Evolutionary conservation across 37 sponge, comb jelly and placozoan genomes (phyloP).

Genomic region (Petrosia ficiformis): DNA sequence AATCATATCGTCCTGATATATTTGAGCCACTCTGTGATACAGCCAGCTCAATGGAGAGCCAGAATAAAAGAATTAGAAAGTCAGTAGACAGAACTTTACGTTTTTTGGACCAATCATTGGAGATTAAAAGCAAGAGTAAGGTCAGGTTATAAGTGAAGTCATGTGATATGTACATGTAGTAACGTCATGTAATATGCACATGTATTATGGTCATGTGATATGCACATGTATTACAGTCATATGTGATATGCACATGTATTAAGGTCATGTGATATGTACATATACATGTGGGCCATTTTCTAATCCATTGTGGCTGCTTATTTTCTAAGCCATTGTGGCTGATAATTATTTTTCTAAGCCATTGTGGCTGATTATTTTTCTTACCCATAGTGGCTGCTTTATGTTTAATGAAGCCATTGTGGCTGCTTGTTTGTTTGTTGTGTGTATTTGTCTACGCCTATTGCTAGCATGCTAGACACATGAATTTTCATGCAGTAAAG

Average conservation of each 20-base stretch:
- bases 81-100: conserved; percentile 77
- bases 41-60: conserved; percentile 20
- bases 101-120: conserved; percentile 66
- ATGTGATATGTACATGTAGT: not conserved
- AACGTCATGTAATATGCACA: not conserved
- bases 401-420: no score
- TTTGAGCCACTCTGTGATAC: conserved; percentile 82
- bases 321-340: no score
- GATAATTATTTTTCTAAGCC: no score
- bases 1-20: conserved; percentile 42
- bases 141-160: conserved; percentile 7
- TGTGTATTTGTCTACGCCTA: no score
- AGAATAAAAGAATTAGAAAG: conserved; percentile 55
- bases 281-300: no score
- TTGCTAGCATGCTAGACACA: no score
- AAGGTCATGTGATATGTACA: no score
- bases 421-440: no score
- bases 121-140: conserved; percentile 8
- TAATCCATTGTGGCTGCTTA: no score
- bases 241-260: no score
- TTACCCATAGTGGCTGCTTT: no score
- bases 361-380: no score
- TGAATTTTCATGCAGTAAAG: not conserved
- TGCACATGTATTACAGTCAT: not conserved
- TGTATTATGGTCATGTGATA: not conserved